Percentiles rank a stretch among this genome's conserved stretches.
These are phyloP conservation scores for Thermophis baileyi DNA, from an alignment of 2,113 vertebrate genomes.

Conservation along the genomic window DNA sequence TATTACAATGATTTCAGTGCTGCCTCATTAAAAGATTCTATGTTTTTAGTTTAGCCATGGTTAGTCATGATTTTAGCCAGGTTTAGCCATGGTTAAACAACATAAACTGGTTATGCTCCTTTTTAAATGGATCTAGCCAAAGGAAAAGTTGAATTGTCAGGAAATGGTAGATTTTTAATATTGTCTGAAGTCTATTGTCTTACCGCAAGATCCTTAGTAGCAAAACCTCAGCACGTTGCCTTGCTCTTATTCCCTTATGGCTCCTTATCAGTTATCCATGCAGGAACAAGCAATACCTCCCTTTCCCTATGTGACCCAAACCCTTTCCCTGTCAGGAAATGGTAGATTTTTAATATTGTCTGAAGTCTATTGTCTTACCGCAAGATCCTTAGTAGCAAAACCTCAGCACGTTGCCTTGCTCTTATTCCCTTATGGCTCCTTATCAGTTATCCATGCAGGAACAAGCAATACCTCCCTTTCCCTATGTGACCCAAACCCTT, in stretches of 20 bases:
- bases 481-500: conserved; percentile 4
- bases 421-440: background rate
- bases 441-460: background rate
- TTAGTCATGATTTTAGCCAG: background rate
- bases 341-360: background rate
- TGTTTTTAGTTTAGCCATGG: background rate
- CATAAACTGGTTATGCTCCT: background rate
- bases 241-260: background rate
- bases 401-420: background rate
- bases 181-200: background rate
- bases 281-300: background rate
- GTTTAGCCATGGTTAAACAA: background rate
- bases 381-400: background rate
- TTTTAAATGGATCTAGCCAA: background rate
- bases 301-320: conserved; percentile 11
- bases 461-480: background rate
- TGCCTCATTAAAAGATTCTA: background rate
- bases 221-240: background rate
- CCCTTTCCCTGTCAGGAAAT: background rate
- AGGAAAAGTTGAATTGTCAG: background rate
- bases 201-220: background rate
- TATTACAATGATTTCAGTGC: background rate
- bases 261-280: background rate
- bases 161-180: background rate
- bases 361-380: background rate